Evolutionary conservation across 2,113 vertebrate species (phyloP), one percentile per base, ranked within the genome.

Genomic region (Saccopteryx leptura): DNA sequence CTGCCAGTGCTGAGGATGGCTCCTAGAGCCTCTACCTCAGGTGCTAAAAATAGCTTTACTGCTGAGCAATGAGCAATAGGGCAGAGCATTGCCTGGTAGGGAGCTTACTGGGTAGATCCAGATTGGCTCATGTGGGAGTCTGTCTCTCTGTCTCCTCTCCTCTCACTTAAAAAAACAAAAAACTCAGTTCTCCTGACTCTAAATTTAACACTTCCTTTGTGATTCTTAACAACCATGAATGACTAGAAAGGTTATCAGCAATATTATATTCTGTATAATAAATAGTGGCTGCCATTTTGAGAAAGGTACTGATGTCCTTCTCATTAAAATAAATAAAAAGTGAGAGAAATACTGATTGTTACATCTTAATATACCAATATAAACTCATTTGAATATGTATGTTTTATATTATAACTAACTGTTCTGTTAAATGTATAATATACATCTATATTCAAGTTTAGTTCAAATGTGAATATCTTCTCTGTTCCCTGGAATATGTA

Each of bases 141-240:
- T 39, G 39, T 39, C 39, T 39, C 39, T 39, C 39, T 39, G 39
- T 39, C 39, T 39, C 39, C 39, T 39, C 39, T 39, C 39, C 39
- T 39, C 39, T 39, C 39, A 39, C 39, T 39, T 39, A 39, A 39
- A 39, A 39, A 39, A 39, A 39, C 39, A 39, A 39, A 83, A 78
- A 91, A 83, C 52, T 39, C 69, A 13, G 8, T 1, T 46, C 54
- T 86, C 88, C 58, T 52, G 63, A 26, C 24, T 21, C 69, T 72
- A 65, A 71, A 28, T 48, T 28, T 28, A 56, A 61, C 9, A 33
- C 56, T 85, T 91, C 56, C 79, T 93, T 76, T 61, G n/a, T 13
- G 56, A 91, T 87, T 89, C 75, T 88, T 71, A 90, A 33, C 61
- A 56, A 76, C 72, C 61, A 21, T 18, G 24, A 78, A 93, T 76